Conservation (phyloP, 2,113 vertebrate species). For the Phoxinus phoxinus region DNA sequence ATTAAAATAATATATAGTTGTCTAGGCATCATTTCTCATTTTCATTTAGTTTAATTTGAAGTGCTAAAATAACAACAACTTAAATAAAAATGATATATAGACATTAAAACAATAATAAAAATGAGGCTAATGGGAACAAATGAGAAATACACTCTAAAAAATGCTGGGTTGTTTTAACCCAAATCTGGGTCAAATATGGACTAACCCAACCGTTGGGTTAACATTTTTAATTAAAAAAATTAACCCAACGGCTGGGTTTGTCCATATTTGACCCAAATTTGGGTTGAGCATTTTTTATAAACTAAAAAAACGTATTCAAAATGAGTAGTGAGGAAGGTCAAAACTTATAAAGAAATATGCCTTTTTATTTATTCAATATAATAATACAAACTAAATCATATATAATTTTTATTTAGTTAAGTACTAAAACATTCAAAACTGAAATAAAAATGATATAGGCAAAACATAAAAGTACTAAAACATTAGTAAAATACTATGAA, state of each 20-base stretch:
- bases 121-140: no score
- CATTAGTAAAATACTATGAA: background rate
- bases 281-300: no score
- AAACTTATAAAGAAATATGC: no score
- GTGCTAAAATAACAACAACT: background rate
- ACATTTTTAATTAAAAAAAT: no score
- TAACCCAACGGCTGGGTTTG: no score
- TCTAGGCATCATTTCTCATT: background rate
- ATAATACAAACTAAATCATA: background rate
- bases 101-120: background rate
- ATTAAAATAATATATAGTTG: background rate
- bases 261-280: no score
- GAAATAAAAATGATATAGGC: no score
- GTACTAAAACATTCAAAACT: background rate
- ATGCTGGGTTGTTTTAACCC: no score
- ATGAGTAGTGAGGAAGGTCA: no score
- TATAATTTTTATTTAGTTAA: background rate
- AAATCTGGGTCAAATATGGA: no score
- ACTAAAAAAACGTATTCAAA: background rate
- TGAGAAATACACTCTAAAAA: background rate
- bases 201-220: no score
- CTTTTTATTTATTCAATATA: no score
- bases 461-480: background rate
- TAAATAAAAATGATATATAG: background rate
- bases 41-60: background rate